A percentile compares a stretch with the other conserved stretches of the same genome.
Conservation (phyloP, 2,888 invertebrate species). For the Drosophila aldrichi region DNA sequence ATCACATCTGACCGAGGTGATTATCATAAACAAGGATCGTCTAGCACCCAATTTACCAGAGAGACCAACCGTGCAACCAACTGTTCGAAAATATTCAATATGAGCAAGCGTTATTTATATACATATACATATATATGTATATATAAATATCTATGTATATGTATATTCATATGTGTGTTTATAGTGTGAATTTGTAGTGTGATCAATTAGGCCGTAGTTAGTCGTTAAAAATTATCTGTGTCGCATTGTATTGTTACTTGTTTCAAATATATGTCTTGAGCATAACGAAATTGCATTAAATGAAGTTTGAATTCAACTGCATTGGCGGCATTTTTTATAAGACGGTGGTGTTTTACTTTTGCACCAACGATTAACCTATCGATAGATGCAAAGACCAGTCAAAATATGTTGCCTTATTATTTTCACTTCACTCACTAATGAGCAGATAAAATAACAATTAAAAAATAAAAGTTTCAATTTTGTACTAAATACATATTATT, state of each 20-base stretch:
- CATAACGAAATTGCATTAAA: slow-evolving; percentile 13
- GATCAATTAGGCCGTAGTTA: slow-evolving; percentile 43
- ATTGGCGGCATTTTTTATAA: slow-evolving; percentile 16
- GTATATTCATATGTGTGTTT: background rate
- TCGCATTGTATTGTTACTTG: slow-evolving; percentile 22
- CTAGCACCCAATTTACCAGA: slow-evolving; percentile 1
- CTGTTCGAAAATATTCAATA: slow-evolving; percentile 55
- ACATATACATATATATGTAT: background rate
- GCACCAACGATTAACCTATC: slow-evolving; percentile 1
- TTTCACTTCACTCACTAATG: background rate
- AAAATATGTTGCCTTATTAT: too few relatives aligned
- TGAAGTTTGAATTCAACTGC: background rate
- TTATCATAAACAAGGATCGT: slow-evolving; percentile 43
- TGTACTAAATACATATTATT: background rate
- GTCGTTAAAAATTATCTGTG: slow-evolving; percentile 17
- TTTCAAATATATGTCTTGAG: slow-evolving; percentile 1
- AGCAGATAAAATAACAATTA: background rate
- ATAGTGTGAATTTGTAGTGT: slow-evolving; percentile 20
- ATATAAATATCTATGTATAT: too few relatives aligned
- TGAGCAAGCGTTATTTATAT: slow-evolving; percentile 21
- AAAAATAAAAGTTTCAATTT: too few relatives aligned
- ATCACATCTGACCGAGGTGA: slow-evolving; percentile 76
- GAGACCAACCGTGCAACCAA: slow-evolving; percentile 14
- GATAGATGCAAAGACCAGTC: slow-evolving; percentile 6
- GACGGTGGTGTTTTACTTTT: slow-evolving; percentile 10